Percentiles rank a stretch among this genome's conserved stretches.
Evolutionary conservation across 2,113 vertebrate species (phyloP).

Genomic region (Physeter macrocephalus): DNA sequence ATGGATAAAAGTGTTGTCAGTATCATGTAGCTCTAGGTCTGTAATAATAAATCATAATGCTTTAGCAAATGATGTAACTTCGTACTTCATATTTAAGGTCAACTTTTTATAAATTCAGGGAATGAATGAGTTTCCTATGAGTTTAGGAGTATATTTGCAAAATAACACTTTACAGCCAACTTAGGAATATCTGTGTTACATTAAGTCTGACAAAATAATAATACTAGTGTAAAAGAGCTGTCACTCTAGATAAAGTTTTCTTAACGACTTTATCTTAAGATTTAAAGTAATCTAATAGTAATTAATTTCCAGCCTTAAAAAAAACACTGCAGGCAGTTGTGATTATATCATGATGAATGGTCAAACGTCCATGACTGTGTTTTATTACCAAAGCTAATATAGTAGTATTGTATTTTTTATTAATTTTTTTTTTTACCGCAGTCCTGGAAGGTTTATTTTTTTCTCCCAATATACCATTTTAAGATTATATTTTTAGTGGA

Average conservation of each 20-base stretch:
- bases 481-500: not conserved
- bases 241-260: not conserved
- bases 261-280: not conserved
- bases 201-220: not conserved
- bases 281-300: not conserved
- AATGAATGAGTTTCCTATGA: not conserved
- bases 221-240: not conserved
- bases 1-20: not conserved
- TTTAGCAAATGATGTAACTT: not conserved
- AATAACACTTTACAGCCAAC: not conserved
- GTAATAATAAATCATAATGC: not conserved
- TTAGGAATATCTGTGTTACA: not conserved
- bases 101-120: constrained; percentile 28
- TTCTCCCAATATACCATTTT: not conserved
- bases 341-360: not conserved
- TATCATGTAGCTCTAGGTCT: not conserved
- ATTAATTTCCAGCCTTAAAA: not conserved
- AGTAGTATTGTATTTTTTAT: not conserved
- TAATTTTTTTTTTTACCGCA: not conserved
- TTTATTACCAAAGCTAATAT: not conserved
- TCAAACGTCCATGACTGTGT: not conserved
- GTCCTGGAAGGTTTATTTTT: not conserved
- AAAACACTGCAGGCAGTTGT: not conserved
- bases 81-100: not conserved
- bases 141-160: not conserved